These are phyloP conservation scores for Ormyrus pomaceus DNA, from an alignment of 2,888 invertebrate species.

Conservation along the genomic window DNA sequence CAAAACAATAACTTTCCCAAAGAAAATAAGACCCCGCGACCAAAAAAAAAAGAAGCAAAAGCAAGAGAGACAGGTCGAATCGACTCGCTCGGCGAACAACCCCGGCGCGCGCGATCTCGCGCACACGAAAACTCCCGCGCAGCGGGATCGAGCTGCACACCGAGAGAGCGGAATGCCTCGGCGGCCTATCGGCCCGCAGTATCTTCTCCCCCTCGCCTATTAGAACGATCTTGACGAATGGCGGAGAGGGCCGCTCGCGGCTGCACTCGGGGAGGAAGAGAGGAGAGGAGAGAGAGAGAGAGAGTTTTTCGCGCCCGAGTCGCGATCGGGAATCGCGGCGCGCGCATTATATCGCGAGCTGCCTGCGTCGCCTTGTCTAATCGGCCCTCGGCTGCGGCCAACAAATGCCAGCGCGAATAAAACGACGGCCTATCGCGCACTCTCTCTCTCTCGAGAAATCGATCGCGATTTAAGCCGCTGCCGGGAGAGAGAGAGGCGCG, in stretches of 20 bases:
- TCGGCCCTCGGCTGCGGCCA: neutral
- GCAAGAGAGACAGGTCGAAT: too few species aligned
- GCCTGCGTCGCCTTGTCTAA: too few species aligned
- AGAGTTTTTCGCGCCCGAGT: too few species aligned
- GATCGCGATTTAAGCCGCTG: too few species aligned
- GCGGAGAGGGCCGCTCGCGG: neutral
- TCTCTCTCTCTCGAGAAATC: too few species aligned
- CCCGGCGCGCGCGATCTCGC: too few species aligned
- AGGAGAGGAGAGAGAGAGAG: neutral
- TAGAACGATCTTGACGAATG: constrained; percentile 40
- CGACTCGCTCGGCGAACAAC: too few species aligned
- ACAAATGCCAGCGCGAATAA: constrained; percentile 36
- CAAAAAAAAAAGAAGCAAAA: too few species aligned
- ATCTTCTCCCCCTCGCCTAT: constrained; percentile 30
- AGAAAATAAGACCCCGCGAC: too few species aligned
- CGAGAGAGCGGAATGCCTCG: neutral
- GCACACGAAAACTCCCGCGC: too few species aligned
- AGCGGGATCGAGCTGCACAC: neutral
- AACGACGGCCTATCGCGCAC: neutral
- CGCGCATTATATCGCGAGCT: neutral
- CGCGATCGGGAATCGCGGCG: constrained; percentile 4
- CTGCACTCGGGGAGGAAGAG: neutral
- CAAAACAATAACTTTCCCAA: too few species aligned
- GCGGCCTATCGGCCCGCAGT: neutral
- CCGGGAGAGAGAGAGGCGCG: too few species aligned